Evolutionary conservation across 1,140 invertebrate genomes (phyloP), one percentile per base, ranked within the genome.

Genomic region (Potamilus streckersoni): DNA sequence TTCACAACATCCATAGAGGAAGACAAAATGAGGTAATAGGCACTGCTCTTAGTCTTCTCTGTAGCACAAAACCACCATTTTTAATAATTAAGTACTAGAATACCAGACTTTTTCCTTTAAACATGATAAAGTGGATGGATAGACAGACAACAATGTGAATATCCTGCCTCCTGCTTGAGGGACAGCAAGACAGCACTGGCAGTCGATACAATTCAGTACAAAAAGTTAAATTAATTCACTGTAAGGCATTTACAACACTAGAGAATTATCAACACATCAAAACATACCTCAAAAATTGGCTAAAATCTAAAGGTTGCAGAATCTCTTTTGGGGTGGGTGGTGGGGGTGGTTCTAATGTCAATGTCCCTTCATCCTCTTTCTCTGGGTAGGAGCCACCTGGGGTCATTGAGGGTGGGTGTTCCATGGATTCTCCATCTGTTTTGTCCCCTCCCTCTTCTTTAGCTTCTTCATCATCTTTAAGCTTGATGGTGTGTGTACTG

Each of bases 281-380:
- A 64, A 59, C 72, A 77, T 69, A 89, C 88, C 78, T 86, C 14
- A 88, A 57, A 78, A 89, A 90, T 58, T 87, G 88, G 61, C 85
- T 85, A 14, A 85, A 23, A 74, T 90, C 89, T 19, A 90, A 58
- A 12, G 86, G 85, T 70, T 85, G 84, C 57, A 90, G 80, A 49
- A 86, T 81, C 71, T 88, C 86, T 73, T 86, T 87, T 0, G 86
- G 81, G 68, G 81, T 74, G 15, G 85, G 85, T 58, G 84, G 79
- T 27, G 78, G 79, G 6, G 89, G 88, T 38, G 88, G 87, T 69
- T 87, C 86, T 64, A 86, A 72, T 12, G 83, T 83, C 15, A 89
- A 76, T 20, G 77, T 78, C 58, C 79, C 74, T 64, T 89, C 88
- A 27, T 81, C 78, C n/a, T 83, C 84, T 8, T 71, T 27, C 17